Evolutionary conservation across 1,140 invertebrate species (phyloP).

Genomic region (Diachasma alloeum): DNA sequence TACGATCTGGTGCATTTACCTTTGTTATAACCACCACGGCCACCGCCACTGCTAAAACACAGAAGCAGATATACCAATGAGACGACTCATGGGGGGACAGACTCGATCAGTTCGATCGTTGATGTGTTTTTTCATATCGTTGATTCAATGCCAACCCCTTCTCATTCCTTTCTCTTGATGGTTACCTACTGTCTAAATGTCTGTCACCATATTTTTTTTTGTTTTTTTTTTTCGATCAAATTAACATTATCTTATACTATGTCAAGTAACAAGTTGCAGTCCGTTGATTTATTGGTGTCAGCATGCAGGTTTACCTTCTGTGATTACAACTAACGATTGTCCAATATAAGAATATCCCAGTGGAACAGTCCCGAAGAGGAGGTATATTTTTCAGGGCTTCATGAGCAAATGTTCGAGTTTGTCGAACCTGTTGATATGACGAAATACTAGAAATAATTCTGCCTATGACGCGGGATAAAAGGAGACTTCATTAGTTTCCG

Average conservation of each 20-base stretch:
- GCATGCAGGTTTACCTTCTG: neutral
- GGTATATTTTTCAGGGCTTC: too few species aligned
- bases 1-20: constrained; percentile 80
- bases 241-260: neutral
- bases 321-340: neutral
- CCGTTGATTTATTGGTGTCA: neutral
- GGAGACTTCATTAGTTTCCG: too few species aligned
- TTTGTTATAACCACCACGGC: constrained; percentile 87
- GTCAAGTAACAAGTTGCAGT: neutral
- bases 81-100: constrained; percentile 68
- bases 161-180: constrained; percentile 67
- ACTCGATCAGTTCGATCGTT: constrained; percentile 73
- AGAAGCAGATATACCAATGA: constrained; percentile 73
- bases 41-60: constrained; percentile 85
- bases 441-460: too few species aligned
- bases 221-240: neutral
- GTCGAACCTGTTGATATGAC: neutral
- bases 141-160: constrained; percentile 65
- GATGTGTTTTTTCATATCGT: constrained; percentile 68
- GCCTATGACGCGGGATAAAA: too few species aligned
- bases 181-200: constrained; percentile 67
- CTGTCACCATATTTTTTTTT: constrained; percentile 63
- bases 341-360: too few species aligned
- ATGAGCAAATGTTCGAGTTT: too few species aligned
- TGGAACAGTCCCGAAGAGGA: too few species aligned